Base-by-base conservation (phyloP, 2,888 invertebrate genomes). In the Agrotis exclamationis region DNA sequence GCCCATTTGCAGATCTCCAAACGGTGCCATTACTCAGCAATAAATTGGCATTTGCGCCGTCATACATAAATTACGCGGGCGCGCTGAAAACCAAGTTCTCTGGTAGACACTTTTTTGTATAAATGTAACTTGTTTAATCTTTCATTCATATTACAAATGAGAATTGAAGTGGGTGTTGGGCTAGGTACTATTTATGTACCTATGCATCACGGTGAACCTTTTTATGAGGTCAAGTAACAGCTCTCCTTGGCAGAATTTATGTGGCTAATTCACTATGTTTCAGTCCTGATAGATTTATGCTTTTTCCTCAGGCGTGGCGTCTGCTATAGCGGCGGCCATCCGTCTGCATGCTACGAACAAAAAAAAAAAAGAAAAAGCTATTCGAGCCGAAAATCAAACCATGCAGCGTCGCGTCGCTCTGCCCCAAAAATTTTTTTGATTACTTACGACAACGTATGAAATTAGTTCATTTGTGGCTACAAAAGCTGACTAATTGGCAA, bases 11-110 rank as follows among this genome's bases (percentile, higher is more conserved):
- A 95, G 95, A 95, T 96, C 94, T 95, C 93, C 93, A 94, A 96
- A 95, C 94, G 94, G 93, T 92, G 90, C 95, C 93, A 96, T 96
- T 96, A 96, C 95, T 96, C 96, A 95, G 95, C 95, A 94, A 96
- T 96, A 96, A 96, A 96, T 96, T 96, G 96, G 96, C 94, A 95
- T 96, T 96, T 95, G 93, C 93, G 94, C 93, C 94, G 95, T 94
- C 95, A 95, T 96, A 96, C 95, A 96, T 96, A 96, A 95, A 96
- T 96, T 95, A 95, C 93, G 89, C 83, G 89, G 86, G 94, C 92
- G 90, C 92, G 92, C 91, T 90, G 93, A 93, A 93, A 95, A 95
- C 92, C 93, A 91, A 93, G 89, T 93, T 93, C 90, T 89, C 91
- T 86, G 87, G 89, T 87, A 94, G 91, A 93, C 92, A 94, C 92